A percentile compares a stretch with the other conserved stretches of the same genome.
Evolutionary conservation across 1,140 invertebrate genomes (phyloP).

Genomic region (Fopius arisanus): DNA sequence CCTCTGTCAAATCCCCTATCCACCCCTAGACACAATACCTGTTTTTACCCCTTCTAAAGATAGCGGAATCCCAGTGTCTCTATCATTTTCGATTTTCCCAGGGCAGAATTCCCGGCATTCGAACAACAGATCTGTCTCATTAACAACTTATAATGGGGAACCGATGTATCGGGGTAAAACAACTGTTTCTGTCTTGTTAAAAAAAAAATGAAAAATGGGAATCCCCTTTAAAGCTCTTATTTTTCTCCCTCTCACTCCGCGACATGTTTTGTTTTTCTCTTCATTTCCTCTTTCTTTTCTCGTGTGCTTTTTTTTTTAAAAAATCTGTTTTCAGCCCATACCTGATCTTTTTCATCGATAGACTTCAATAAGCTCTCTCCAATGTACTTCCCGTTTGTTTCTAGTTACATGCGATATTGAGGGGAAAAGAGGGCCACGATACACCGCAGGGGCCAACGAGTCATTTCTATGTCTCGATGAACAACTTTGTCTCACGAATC

Average conservation of each 20-base stretch:
- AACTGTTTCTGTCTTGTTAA: background rate
- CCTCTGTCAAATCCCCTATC: background rate
- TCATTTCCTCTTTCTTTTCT: background rate
- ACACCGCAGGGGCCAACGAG: background rate
- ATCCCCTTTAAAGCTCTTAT: slow-evolving; percentile 3
- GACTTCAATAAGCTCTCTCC: slow-evolving; percentile 13
- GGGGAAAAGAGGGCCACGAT: background rate
- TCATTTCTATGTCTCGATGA: slow-evolving; percentile 20
- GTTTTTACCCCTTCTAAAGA: slow-evolving; percentile 40
- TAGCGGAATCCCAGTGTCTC: slow-evolving; percentile 57
- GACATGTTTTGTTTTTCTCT: background rate
- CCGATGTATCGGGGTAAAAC: slow-evolving; percentile 37
- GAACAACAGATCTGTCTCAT: slow-evolving; percentile 46
- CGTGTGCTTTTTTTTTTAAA: slow-evolving; percentile 4
- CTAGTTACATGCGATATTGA: background rate
- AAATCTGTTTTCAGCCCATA: background rate
- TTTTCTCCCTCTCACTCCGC: background rate
- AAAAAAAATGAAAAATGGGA: background rate
- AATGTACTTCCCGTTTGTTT: background rate
- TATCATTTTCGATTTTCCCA: slow-evolving; percentile 60
- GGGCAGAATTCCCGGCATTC: background rate
- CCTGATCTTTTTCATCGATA: background rate
- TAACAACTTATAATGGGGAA: slow-evolving; percentile 47
- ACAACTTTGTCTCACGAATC: slow-evolving; percentile 18
- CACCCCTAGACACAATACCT: background rate